Conservation (phyloP, 1,140 invertebrate genomes). For the Aphaenogaster ashmeadi region DNA sequence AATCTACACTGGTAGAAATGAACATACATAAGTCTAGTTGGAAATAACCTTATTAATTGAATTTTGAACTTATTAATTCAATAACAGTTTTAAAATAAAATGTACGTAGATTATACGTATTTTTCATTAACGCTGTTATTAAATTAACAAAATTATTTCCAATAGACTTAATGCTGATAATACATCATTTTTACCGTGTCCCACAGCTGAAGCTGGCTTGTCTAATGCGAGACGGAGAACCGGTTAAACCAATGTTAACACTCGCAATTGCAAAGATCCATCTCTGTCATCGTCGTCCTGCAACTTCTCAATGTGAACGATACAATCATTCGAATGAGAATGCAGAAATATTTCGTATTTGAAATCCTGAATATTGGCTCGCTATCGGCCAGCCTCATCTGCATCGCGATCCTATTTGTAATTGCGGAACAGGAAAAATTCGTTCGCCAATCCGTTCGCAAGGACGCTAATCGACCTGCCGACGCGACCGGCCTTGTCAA, state of each 20-base stretch:
- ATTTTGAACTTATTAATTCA: too few species aligned
- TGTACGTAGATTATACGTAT: too few species aligned
- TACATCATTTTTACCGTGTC: too few species aligned
- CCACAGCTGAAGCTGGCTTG: too few species aligned
- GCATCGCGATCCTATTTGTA: background rate
- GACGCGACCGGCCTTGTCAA: constrained; percentile 2
- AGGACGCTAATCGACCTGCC: background rate
- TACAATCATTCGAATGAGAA: background rate
- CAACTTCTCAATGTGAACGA: background rate
- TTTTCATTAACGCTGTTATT: too few species aligned
- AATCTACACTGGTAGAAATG: too few species aligned
- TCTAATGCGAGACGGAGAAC: background rate
- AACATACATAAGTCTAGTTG: too few species aligned
- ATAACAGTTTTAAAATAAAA: too few species aligned
- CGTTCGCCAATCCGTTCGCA: background rate
- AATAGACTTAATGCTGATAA: too few species aligned
- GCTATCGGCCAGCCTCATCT: background rate
- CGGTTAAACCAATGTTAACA: too few species aligned
- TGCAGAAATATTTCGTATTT: background rate
- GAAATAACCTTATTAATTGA: too few species aligned
- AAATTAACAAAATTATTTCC: too few species aligned
- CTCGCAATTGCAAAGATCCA: background rate
- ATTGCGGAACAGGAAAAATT: background rate
- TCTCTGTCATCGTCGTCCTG: background rate
- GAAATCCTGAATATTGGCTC: background rate